These are phyloP conservation scores for Tribolium madens DNA, from an alignment of 1,140 invertebrate species.

Conservation along the genomic window DNA sequence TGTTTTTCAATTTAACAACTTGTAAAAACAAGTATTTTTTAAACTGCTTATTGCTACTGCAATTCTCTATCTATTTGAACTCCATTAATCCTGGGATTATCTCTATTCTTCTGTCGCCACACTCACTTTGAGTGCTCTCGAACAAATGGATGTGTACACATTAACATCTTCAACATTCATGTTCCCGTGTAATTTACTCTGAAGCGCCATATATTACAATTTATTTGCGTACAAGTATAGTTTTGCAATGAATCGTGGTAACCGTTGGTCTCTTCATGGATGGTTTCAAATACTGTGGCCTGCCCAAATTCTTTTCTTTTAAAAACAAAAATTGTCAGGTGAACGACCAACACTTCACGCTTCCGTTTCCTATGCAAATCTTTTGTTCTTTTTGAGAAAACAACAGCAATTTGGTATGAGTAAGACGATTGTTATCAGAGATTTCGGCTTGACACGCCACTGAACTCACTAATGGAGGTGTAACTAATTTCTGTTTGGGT, in stretches of 20 bases:
- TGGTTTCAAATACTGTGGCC: not conserved
- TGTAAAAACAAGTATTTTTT: too few relatives aligned
- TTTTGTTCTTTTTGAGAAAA: slow-evolving; percentile 34
- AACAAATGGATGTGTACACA: slow-evolving; percentile 22
- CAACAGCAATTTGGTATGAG: slow-evolving; percentile 14
- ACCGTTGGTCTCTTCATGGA: not conserved
- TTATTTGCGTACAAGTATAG: too few relatives aligned
- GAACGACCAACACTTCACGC: slow-evolving; percentile 30
- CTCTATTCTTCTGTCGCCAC: slow-evolving; percentile 15
- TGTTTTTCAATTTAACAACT: too few relatives aligned
- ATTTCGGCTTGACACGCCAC: not conserved
- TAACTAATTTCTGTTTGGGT: too few relatives aligned
- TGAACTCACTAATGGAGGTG: not conserved
- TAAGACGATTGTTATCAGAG: slow-evolving; percentile 18
- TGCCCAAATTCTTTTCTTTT: slow-evolving; percentile 8
- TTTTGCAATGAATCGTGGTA: not conserved
- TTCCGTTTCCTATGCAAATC: slow-evolving; percentile 38
- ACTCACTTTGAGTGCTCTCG: slow-evolving; percentile 2
- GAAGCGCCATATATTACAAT: not conserved
- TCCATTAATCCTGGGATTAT: slow-evolving; percentile 25
- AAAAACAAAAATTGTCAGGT: slow-evolving; percentile 5
- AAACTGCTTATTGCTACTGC: too few relatives aligned
- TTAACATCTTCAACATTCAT: slow-evolving; percentile 9
- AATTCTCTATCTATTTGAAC: slow-evolving; percentile 3
- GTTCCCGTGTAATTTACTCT: slow-evolving; percentile 9